Percentiles rank a stretch among this genome's conserved stretches.
phyloP scores from a whole-genome alignment of 1,140 invertebrate genomes.

The Cataglyphis hispanica region DNA sequence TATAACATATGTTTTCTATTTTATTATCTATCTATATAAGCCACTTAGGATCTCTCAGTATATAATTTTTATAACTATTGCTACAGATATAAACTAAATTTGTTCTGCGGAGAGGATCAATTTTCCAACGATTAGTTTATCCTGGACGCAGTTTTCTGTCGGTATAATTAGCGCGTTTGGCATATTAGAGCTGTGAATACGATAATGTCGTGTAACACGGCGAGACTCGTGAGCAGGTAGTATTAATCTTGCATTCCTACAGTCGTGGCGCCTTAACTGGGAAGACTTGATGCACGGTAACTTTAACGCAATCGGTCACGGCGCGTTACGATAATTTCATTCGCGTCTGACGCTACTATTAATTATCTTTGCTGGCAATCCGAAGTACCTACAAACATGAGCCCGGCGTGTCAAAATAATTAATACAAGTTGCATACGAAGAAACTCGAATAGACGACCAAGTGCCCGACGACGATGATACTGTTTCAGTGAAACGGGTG shows the following conservation, averaged over 20 bases:
- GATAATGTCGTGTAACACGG: not conserved
- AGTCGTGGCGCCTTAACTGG: slow-evolving; percentile 39
- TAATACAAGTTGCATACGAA: slow-evolving; percentile 62
- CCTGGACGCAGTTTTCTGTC: slow-evolving; percentile 1
- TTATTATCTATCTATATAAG: not conserved
- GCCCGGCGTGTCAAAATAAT: slow-evolving; percentile 71
- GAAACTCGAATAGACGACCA: slow-evolving; percentile 66
- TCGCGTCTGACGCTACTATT: slow-evolving; percentile 73
- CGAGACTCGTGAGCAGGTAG: slow-evolving; percentile 51
- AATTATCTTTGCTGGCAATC: slow-evolving; percentile 69
- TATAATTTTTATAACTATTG: not conserved
- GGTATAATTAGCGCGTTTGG: slow-evolving; percentile 51
- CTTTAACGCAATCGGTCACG: slow-evolving; percentile 75
- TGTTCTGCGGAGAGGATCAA: not conserved
- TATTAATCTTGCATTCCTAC: slow-evolving; percentile 68
- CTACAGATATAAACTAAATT: not conserved
- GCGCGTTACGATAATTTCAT: slow-evolving; percentile 75
- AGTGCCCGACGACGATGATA: slow-evolving; percentile 44
- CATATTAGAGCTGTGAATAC: slow-evolving; percentile 23
- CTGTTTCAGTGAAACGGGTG: slow-evolving; percentile 66
- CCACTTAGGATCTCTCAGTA: too few species aligned
- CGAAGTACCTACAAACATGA: slow-evolving; percentile 66
- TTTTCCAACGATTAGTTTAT: not conserved
- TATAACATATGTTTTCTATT: not conserved
- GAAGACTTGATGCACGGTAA: slow-evolving; percentile 70